phyloP scores from a whole-genome alignment of 2,113 vertebrate species.

The Equus przewalskii region DNA sequence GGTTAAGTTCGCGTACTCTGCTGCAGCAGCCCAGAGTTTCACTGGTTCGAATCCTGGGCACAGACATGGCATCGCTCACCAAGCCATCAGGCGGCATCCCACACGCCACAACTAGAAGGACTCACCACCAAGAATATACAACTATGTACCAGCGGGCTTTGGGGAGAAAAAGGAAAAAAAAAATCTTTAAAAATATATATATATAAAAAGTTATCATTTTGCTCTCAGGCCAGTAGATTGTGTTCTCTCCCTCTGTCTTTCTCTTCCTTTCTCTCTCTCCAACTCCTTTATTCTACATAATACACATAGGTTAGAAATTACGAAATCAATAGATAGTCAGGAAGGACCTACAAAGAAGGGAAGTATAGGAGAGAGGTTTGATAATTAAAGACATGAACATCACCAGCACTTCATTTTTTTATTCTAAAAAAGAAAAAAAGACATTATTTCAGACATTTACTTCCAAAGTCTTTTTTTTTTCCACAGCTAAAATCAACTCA shows the following conservation, averaged over 20 bases:
- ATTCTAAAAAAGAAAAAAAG: background rate
- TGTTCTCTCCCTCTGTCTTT: no score
- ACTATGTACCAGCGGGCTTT: no score
- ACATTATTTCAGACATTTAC: background rate
- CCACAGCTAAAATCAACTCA: constrained; percentile 11
- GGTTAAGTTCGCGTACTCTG: no score
- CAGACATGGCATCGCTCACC: no score
- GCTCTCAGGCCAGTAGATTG: background rate
- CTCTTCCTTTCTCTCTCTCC: background rate
- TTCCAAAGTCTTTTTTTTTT: background rate
- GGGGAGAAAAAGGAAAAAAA: no score
- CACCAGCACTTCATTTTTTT: background rate
- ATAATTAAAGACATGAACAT: background rate
- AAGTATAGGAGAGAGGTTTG: background rate
- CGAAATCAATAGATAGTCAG: background rate
- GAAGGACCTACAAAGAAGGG: background rate
- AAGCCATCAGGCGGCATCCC: no score
- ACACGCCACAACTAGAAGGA: no score
- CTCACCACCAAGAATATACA: no score
- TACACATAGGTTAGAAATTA: background rate
- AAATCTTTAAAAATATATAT: no score
- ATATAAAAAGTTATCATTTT: background rate
- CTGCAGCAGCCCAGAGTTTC: no score
- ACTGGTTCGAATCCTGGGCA: no score
- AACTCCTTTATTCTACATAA: background rate